A percentile compares a stretch with the other conserved stretches of the same genome.
These are phyloP conservation scores for Chaetops frenatus DNA, from an alignment of 2,113 vertebrate species.

Conservation along the genomic window DNA sequence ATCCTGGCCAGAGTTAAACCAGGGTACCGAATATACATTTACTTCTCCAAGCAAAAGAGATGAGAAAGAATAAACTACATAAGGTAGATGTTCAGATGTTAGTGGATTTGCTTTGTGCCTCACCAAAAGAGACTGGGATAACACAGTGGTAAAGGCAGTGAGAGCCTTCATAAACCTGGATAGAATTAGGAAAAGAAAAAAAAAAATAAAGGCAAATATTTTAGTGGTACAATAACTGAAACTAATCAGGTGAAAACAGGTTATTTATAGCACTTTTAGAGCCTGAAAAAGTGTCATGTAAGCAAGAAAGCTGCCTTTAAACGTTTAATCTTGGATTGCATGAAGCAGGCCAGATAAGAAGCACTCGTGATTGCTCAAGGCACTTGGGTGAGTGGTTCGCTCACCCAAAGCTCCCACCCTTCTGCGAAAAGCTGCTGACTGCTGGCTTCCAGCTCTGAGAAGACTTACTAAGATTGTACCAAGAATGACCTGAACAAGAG, in stretches of 20 bases:
- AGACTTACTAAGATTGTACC: not conserved
- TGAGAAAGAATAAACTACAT: not conserved
- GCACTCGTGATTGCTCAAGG: not conserved
- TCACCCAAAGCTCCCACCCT: not conserved
- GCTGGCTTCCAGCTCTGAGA: not conserved
- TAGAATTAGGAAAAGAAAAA: not conserved
- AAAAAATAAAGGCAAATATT: not conserved
- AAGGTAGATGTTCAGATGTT: not conserved
- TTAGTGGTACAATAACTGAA: not conserved
- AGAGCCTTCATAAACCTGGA: not conserved
- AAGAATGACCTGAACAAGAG: not conserved
- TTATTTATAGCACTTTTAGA: not conserved
- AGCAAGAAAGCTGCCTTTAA: not conserved
- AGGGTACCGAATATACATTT: not conserved
- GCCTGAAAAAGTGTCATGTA: not conserved
- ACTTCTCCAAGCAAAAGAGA: not conserved
- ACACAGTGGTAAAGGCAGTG: not conserved
- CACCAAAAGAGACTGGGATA: not conserved
- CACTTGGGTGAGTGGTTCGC: not conserved
- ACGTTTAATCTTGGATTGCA: not conserved
- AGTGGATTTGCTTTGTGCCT: not conserved
- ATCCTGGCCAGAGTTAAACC: not conserved
- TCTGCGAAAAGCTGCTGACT: not conserved
- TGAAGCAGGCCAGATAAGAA: not conserved
- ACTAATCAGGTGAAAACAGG: not conserved